These are phyloP conservation scores for Rambutsinella grinnellia DNA, from an alignment of 2,888 invertebrate species.

Conservation along the genomic window DNA sequence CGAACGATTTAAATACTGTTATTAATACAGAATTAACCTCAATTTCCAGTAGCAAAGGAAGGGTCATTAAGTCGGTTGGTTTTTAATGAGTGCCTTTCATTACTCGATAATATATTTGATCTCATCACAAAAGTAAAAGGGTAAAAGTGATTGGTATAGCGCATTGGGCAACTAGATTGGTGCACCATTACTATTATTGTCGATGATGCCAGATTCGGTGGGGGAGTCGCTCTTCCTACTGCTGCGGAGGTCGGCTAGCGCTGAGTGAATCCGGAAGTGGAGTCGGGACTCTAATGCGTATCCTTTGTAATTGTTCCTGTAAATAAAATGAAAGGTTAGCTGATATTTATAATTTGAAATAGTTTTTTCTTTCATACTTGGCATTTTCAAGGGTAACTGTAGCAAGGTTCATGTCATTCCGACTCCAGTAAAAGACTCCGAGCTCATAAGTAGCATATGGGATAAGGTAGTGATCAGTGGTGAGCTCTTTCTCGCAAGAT, in stretches of 20 bases:
- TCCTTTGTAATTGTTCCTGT: slow-evolving; percentile 87
- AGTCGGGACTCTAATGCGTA: slow-evolving; percentile 89
- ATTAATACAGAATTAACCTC: too few species aligned
- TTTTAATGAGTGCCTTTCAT: too few species aligned
- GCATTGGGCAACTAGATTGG: slow-evolving; percentile 18
- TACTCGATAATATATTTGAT: too few species aligned
- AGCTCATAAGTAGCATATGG: slow-evolving; percentile 90
- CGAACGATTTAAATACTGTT: too few species aligned
- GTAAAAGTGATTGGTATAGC: not conserved
- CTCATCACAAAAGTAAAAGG: too few species aligned
- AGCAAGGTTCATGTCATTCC: slow-evolving; percentile 79
- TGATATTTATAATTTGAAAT: too few species aligned
- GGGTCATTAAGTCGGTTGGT: too few species aligned
- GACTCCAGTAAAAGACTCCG: slow-evolving; percentile 81
- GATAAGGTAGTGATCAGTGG: slow-evolving; percentile 85
- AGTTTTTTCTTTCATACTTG: slow-evolving; percentile 76
- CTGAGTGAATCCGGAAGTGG: slow-evolving; percentile 90
- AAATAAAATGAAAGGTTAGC: slow-evolving; percentile 68
- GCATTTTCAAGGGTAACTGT: slow-evolving; percentile 82
- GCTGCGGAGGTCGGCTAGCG: slow-evolving; percentile 67
- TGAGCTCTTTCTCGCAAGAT: slow-evolving; percentile 79
- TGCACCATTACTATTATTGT: slow-evolving; percentile 38
- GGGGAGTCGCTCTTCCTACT: slow-evolving; percentile 48
- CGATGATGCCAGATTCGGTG: slow-evolving; percentile 33
- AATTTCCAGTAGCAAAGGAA: too few species aligned